phyloP scores from a whole-genome alignment of 2,113 vertebrate genomes.

The Forbesichthys agassizii region DNA sequence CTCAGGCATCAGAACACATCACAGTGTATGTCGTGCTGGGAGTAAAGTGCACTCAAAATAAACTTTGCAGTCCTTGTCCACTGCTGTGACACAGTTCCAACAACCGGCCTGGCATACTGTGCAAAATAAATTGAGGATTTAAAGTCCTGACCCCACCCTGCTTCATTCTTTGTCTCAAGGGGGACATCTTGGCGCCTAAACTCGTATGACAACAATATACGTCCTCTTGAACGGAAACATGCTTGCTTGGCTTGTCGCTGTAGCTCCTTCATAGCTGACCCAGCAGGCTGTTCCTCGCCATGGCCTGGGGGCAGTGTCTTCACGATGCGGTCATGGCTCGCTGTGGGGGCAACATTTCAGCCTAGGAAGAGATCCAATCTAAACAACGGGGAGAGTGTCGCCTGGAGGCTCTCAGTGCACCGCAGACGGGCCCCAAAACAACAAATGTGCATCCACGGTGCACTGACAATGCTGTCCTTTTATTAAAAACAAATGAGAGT shows the following conservation, averaged over 20 bases:
- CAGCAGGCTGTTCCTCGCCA: conserved; percentile 25
- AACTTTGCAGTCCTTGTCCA: conserved; percentile 3
- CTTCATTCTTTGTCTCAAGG: conserved; percentile 8
- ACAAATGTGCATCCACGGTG: conserved; percentile 15
- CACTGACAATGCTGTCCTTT: conserved; percentile 14
- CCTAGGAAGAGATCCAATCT: conserved; percentile 39
- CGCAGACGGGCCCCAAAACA: conserved; percentile 16
- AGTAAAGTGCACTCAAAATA: neutral
- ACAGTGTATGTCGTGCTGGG: neutral
- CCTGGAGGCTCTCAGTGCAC: conserved; percentile 26
- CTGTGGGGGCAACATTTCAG: conserved; percentile 40
- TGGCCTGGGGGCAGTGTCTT: conserved; percentile 19
- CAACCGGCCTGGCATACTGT: conserved; percentile 6
- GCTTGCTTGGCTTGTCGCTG: conserved; percentile 28
- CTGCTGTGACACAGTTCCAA: conserved; percentile 4
- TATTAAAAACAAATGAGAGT: conserved; percentile 2
- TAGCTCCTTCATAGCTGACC: conserved; percentile 27
- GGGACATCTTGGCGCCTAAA: conserved; percentile 8
- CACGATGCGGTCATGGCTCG: conserved; percentile 28
- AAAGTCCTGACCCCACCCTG: conserved; percentile 24
- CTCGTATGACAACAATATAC: conserved; percentile 8
- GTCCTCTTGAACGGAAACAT: conserved; percentile 13
- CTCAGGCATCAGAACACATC: neutral
- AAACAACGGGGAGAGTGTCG: conserved; percentile 32
- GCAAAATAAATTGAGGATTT: conserved; percentile 20